A percentile compares a stretch with the other conserved stretches of the same genome.
These are phyloP conservation scores for Coelopa frigida DNA, from an alignment of 1,140 invertebrate genomes.

Conservation along the genomic window DNA sequence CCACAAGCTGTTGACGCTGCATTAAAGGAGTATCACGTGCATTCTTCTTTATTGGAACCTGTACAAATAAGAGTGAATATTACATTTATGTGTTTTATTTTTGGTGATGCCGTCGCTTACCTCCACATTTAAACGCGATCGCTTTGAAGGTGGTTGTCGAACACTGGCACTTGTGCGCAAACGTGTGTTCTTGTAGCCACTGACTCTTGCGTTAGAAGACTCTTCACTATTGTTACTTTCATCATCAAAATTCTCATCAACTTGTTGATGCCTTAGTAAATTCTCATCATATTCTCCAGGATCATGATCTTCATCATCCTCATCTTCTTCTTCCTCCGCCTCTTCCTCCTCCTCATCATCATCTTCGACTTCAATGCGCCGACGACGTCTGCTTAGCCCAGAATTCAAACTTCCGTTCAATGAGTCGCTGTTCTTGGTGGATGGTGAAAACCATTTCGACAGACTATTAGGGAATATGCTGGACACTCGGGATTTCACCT, in stretches of 20 bases:
- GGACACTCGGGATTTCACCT: slow-evolving; percentile 29
- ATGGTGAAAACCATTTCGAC: slow-evolving; percentile 36
- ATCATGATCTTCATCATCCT: slow-evolving; percentile 1
- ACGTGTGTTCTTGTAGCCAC: slow-evolving; percentile 8
- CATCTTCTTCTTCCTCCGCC: slow-evolving; percentile 2
- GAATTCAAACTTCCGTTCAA: slow-evolving; percentile 17
- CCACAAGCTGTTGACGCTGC: slow-evolving; percentile 19
- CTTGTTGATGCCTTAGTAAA: too few species aligned
- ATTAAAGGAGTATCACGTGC: slow-evolving; percentile 9
- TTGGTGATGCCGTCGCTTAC: too few species aligned
- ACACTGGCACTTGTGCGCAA: neutral
- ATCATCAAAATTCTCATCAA: slow-evolving; percentile 12
- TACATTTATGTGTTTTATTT: neutral
- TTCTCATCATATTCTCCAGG: slow-evolving; percentile 8
- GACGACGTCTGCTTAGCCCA: slow-evolving; percentile 15
- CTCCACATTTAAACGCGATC: slow-evolving; percentile 11
- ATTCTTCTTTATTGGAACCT: neutral
- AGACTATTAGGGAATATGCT: slow-evolving; percentile 31
- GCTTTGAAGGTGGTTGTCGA: slow-evolving; percentile 11
- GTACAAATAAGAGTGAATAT: neutral
- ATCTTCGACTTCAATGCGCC: slow-evolving; percentile 27
- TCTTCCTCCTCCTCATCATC: slow-evolving; percentile 24
- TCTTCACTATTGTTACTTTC: slow-evolving; percentile 20
- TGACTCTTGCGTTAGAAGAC: slow-evolving; percentile 18
- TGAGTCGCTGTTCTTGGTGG: slow-evolving; percentile 12